Base-by-base conservation (phyloP, 2,113 vertebrate species). In the Brevimyrus niger region DNA sequence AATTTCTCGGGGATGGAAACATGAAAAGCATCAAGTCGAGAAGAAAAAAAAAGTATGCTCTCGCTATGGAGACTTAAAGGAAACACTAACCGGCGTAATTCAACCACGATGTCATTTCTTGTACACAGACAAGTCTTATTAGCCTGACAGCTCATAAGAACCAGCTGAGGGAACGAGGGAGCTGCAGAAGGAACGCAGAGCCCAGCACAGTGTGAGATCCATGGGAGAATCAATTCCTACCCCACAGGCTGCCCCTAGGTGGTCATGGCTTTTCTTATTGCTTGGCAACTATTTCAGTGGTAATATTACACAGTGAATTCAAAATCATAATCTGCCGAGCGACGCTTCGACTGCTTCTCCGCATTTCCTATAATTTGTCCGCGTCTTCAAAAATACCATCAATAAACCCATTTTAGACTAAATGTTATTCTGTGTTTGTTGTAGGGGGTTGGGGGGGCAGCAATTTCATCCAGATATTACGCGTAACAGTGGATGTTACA, bases 181-280 rank as follows among this genome's bases (percentile, higher is more conserved):
- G 15, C 5, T 42, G 73, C 15, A 7, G 61, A 69, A 38, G 73
- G 73, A 80, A 80, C 35, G 73, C 73, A 42, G 73, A 42, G 35
- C 35, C 73, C 73, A 42, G 35, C 73, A 80, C 73, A 80, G 73
- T 80, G 35, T 80, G 73, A 80, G 31, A 80, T 80, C 35, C 73
- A 42, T 55, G 86, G 86, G 85, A 61, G 51, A 51, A 87, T 38
- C 51, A 35, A 38, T 31, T 7, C 51, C 53, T 35, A 87, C 86
- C 51, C 58, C 86, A 35, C 35, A 55, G 53, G 86, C 50, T 1
- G 86, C 86, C 86, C 38, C 17, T 51, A 87, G 86, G 51, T 61
- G 53, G 86, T 87, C 53, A 58, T 61, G 86, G 86, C 86, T 87
- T 87, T 87, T 87, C 86, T 87, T 38, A 58, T 58, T 87, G 51